Conservation (phyloP, 30 jellyfish, hydroid and myxozoan species). For the Sanderia malayensis region DNA sequence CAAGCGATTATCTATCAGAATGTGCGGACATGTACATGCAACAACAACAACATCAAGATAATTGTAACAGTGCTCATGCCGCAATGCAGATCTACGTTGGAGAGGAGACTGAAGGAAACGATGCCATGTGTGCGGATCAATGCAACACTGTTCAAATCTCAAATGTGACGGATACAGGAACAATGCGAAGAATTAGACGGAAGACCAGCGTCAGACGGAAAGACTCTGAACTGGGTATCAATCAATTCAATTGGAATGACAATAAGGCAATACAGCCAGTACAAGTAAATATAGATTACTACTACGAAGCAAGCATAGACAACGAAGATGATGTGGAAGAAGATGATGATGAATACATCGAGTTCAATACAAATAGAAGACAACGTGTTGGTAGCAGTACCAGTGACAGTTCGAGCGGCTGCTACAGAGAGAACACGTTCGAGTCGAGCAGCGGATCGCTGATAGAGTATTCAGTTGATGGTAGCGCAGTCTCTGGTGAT, state of each 20-base stretch:
- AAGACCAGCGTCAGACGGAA: constrained; percentile 5
- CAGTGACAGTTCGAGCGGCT: constrained; percentile 17
- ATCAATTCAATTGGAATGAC: not conserved
- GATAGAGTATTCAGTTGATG: not conserved
- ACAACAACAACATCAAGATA: not conserved
- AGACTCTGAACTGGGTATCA: not conserved
- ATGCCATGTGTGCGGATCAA: not conserved
- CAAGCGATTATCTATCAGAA: constrained; percentile 10
- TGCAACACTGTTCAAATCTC: not conserved
- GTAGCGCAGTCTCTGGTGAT: not conserved
- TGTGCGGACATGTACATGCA: not conserved
- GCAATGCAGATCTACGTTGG: not conserved
- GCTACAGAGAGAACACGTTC: not conserved
- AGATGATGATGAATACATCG: constrained; percentile 26
- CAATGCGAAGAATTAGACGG: not conserved
- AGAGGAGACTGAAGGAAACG: not conserved
- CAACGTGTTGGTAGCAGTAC: constrained; percentile 22
- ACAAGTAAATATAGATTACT: constrained; percentile 77
- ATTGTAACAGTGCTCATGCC: not conserved
- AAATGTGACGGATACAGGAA: constrained; percentile 1
- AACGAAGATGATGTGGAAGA: constrained; percentile 49
- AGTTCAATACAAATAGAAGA: not conserved
- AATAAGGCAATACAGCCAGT: constrained; percentile 30
- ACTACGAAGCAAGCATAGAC: constrained; percentile 56
- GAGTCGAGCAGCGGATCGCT: not conserved